Percentiles rank a stretch among this genome's conserved stretches.
phyloP scores from a whole-genome alignment of 2,797 vertebrate species.

The Diplodus sargus region DNA sequence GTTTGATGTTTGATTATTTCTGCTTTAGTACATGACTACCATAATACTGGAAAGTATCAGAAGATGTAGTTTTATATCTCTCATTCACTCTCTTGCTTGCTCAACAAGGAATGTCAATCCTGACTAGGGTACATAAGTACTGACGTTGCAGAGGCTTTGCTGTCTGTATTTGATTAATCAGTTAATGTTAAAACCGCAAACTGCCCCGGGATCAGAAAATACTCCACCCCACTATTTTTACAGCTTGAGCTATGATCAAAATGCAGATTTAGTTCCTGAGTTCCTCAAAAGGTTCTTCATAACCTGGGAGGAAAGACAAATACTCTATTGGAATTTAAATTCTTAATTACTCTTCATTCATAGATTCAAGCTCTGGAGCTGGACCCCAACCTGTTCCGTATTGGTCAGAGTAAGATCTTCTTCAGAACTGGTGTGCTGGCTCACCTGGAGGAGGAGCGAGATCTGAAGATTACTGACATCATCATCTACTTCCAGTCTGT shows the following conservation, averaged over 20 bases:
- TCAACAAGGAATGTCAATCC: too few relatives aligned
- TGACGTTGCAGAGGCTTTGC: background rate
- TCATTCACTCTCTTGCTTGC: too few relatives aligned
- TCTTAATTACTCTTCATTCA: background rate
- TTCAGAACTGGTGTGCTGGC: slow-evolving; percentile 97
- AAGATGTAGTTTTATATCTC: too few relatives aligned
- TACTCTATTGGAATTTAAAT: background rate
- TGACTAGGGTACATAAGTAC: too few relatives aligned
- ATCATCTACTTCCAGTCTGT: slow-evolving; percentile 98
- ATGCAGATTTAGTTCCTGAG: background rate
- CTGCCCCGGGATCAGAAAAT: too few relatives aligned
- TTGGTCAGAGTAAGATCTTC: slow-evolving; percentile 99
- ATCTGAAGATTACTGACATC: slow-evolving; percentile 98
- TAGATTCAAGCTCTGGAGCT: slow-evolving; percentile 95
- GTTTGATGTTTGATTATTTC: too few relatives aligned
- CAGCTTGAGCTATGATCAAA: background rate
- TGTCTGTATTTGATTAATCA: background rate
- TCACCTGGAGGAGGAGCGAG: slow-evolving; percentile 96
- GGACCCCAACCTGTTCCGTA: slow-evolving; percentile 95
- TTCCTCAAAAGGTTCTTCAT: background rate
- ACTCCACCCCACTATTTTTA: too few relatives aligned
- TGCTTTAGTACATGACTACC: too few relatives aligned
- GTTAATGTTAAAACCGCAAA: background rate
- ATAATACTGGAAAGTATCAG: too few relatives aligned
- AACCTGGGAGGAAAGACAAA: background rate